Evolutionary conservation across 2,113 vertebrate genomes (phyloP).

Genomic region (Asarcornis scutulata): DNA sequence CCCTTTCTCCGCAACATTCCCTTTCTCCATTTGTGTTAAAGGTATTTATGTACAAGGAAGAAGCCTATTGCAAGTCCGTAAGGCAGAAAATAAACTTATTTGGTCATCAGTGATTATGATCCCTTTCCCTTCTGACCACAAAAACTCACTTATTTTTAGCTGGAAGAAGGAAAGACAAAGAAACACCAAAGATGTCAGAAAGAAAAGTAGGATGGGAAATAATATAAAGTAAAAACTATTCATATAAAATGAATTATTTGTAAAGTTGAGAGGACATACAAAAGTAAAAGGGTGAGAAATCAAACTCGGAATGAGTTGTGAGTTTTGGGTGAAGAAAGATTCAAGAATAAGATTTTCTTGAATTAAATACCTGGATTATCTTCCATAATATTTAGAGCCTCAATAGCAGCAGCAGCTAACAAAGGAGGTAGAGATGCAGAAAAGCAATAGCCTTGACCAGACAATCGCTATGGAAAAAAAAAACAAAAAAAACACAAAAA

Average conservation of each 20-base stretch:
- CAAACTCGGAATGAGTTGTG: not conserved
- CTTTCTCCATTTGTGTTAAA: not conserved
- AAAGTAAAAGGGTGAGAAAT: not conserved
- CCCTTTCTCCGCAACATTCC: not conserved
- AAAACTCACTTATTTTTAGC: not conserved
- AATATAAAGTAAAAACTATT: not conserved
- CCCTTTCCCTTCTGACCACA: not conserved
- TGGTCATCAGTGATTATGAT: not conserved
- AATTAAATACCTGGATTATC: conserved; percentile 89
- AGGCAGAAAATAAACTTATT: not conserved
- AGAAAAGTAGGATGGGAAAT: not conserved
- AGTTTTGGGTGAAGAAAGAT: not conserved
- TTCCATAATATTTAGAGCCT: conserved; percentile 96
- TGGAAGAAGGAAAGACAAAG: not conserved
- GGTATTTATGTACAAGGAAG: not conserved
- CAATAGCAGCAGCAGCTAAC: conserved; percentile 92
- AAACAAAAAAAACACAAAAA: not conserved
- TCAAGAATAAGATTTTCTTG: not conserved
- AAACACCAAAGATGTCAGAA: not conserved
- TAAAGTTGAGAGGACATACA: not conserved
- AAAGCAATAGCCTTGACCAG: conserved; percentile 97
- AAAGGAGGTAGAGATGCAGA: conserved; percentile 95
- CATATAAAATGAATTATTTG: not conserved
- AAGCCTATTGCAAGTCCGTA: not conserved
- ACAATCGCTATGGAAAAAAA: conserved; percentile 81